Evolutionary conservation across 2,797 vertebrate species (phyloP).

Genomic region (Lophius americanus): DNA sequence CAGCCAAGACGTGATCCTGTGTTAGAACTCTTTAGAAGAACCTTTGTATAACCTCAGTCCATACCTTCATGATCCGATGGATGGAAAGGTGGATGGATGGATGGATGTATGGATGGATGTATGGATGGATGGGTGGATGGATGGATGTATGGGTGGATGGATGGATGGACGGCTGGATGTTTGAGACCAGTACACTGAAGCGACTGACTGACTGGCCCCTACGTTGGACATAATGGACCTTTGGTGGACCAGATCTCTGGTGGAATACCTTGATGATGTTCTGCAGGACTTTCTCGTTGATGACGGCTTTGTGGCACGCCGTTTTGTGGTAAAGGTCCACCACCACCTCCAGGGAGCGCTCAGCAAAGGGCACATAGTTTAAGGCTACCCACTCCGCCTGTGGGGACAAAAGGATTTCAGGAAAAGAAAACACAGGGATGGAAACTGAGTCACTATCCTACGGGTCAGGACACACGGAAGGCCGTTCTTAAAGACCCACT

Average conservation of each 20-base stretch:
- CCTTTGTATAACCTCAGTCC: not conserved
- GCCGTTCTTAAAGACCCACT: slow-evolving; percentile 70
- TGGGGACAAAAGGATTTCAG: slow-evolving; percentile 15
- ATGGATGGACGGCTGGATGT: too few relatives aligned
- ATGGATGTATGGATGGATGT: too few relatives aligned
- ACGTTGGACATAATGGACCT: too few relatives aligned
- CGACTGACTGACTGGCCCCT: too few relatives aligned
- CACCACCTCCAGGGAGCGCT: slow-evolving; percentile 95
- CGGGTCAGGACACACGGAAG: slow-evolving; percentile 44
- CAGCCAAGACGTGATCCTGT: not conserved
- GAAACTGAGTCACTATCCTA: not conserved
- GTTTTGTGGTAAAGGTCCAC: slow-evolving; percentile 99
- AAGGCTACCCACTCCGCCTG: slow-evolving; percentile 99
- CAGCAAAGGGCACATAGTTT: slow-evolving; percentile 99
- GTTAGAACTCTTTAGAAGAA: slow-evolving; percentile 3
- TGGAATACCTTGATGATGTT: slow-evolving; percentile 92
- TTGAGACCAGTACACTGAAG: too few relatives aligned
- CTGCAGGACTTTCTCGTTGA: slow-evolving; percentile 95
- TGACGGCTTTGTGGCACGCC: slow-evolving; percentile 98
- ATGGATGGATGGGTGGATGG: too few relatives aligned
- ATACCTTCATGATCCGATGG: not conserved
- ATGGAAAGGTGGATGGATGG: too few relatives aligned
- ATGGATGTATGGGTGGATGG: too few relatives aligned
- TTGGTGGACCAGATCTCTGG: not conserved
- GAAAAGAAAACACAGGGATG: not conserved